Conservation (phyloP, 1,140 invertebrate species). For the Halotydeus destructor region DNA sequence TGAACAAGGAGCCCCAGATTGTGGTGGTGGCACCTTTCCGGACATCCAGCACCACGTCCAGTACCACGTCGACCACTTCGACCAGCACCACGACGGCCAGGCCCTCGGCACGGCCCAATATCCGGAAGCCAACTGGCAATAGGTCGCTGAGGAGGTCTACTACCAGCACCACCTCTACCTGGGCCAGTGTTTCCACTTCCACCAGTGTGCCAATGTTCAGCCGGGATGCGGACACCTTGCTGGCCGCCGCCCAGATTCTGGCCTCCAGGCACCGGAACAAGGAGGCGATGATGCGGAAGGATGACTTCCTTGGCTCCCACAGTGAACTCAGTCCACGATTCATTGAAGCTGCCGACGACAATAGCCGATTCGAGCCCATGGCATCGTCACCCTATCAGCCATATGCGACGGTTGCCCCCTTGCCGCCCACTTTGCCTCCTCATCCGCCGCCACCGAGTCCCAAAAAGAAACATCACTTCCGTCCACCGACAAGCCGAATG, state of each 20-base stretch:
- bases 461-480: background rate
- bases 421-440: background rate
- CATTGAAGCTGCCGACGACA: background rate
- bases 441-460: background rate
- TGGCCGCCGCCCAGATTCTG: conserved; percentile 1
- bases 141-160: background rate
- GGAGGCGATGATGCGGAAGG: background rate
- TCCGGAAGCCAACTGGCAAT: background rate
- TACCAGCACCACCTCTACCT: background rate
- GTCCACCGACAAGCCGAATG: background rate
- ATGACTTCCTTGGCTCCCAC: background rate
- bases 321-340: background rate
- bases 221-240: background rate
- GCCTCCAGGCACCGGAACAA: conserved; percentile 2
- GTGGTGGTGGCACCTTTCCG: conserved; percentile 10
- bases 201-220: background rate
- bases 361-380: background rate
- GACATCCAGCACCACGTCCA: background rate
- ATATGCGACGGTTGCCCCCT: background rate
- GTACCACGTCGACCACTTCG: conserved; percentile 1
- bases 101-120: background rate
- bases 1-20: conserved; percentile 2
- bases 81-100: background rate
- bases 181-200: background rate
- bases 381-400: no score